A percentile compares a stretch with the other conserved stretches of the same genome.
phyloP scores from a whole-genome alignment of 2,113 vertebrate genomes.

The Baryphthengus martii region DNA sequence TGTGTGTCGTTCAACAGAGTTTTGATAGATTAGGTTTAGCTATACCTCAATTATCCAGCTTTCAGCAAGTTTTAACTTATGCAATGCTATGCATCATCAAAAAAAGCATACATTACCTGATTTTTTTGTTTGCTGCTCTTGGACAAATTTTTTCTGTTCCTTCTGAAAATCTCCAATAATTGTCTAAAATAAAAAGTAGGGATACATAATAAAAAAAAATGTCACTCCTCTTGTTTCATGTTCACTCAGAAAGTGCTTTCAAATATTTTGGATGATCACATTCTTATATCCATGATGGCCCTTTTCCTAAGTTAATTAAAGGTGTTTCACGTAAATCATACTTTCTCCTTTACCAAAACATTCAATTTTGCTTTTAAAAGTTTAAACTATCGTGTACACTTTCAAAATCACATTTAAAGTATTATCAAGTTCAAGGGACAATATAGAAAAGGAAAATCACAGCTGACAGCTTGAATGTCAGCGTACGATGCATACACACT shows the following conservation, averaged over 20 bases:
- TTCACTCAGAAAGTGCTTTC: neutral
- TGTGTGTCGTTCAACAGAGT: neutral
- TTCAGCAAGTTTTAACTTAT: neutral
- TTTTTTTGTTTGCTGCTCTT: constrained; percentile 91
- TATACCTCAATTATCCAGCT: neutral
- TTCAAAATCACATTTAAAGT: neutral
- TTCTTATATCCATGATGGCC: neutral
- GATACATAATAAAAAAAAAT: neutral
- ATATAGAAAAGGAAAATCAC: neutral
- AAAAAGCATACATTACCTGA: constrained; percentile 77
- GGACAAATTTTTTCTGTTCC: constrained; percentile 96
- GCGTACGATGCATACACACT: neutral
- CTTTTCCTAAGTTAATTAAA: neutral
- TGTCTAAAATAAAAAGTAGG: constrained; percentile 76
- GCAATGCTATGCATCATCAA: neutral
- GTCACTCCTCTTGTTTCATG: neutral
- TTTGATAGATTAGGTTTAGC: neutral
- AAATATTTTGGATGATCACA: neutral
- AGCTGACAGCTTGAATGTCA: neutral
- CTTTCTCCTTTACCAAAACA: neutral
- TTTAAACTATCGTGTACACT: neutral
- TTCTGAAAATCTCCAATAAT: constrained; percentile 98
- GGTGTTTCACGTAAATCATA: neutral
- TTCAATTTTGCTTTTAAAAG: neutral
- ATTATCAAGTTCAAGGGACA: neutral